Percentiles rank a stretch among this genome's conserved stretches.
Conservation (phyloP, 1,140 invertebrate species). For the Brachionus rotundiformis region DNA sequence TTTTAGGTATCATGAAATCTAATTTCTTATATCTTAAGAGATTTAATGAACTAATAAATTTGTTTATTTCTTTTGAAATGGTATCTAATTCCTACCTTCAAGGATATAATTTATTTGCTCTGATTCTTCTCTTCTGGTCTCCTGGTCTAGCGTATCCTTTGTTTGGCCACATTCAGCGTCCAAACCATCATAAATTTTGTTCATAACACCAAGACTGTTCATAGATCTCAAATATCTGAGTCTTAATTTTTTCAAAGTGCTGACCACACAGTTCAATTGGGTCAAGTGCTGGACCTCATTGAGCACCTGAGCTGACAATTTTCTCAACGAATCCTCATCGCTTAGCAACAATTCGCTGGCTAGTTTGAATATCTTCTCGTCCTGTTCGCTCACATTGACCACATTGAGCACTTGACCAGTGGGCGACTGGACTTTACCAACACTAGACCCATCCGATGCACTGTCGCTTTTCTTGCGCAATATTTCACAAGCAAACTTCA, state of each 20-base stretch:
- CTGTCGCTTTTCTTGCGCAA: neutral
- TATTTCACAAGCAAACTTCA: constrained; percentile 43
- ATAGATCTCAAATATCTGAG: constrained; percentile 7
- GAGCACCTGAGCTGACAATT: constrained; percentile 24
- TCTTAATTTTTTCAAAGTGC: constrained; percentile 33
- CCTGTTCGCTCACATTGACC: constrained; percentile 21
- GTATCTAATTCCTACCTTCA: neutral
- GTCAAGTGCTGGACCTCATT: constrained; percentile 25
- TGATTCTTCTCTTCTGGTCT: neutral
- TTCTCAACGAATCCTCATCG: constrained; percentile 35
- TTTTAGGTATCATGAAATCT: too few species aligned
- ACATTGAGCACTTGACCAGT: neutral
- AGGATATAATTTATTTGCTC: neutral
- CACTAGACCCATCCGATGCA: neutral
- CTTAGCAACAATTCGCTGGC: constrained; percentile 39
- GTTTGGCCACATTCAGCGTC: neutral
- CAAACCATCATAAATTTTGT: neutral
- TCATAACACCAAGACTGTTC: neutral
- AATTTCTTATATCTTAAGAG: too few species aligned
- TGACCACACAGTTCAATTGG: constrained; percentile 40
- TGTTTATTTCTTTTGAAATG: too few species aligned
- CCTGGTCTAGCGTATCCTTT: neutral
- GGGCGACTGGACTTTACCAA: neutral
- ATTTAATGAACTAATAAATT: too few species aligned
- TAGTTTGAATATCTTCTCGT: constrained; percentile 35